phyloP scores from a whole-genome alignment of 2,888 invertebrate genomes.

The Drosophila nigricruria region DNA sequence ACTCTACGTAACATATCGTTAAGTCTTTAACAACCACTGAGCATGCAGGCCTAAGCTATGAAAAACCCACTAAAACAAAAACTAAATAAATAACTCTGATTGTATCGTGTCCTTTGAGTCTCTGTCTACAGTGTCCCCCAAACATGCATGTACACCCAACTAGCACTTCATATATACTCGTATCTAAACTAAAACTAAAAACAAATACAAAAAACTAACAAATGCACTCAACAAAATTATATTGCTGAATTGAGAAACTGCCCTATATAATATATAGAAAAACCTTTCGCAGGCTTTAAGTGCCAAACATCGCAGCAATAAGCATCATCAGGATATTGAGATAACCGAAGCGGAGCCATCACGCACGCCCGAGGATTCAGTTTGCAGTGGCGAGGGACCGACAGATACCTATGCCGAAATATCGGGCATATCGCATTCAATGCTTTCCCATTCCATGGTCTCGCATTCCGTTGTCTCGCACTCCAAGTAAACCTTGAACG shows the following conservation, averaged over 20 bases:
- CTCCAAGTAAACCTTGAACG: slow-evolving; percentile 58
- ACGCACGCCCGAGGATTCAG: slow-evolving; percentile 95
- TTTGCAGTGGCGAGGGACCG: slow-evolving; percentile 94
- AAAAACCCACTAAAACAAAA: slow-evolving; percentile 17
- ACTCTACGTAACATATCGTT: slow-evolving; percentile 53
- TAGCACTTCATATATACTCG: slow-evolving; percentile 36
- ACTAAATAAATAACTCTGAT: slow-evolving; percentile 11
- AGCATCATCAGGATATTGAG: slow-evolving; percentile 88
- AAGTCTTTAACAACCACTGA: slow-evolving; percentile 25
- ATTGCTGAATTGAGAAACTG: slow-evolving; percentile 21
- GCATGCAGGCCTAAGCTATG: slow-evolving; percentile 47
- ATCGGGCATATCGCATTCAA: slow-evolving; percentile 85
- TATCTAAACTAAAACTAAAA: slow-evolving; percentile 29
- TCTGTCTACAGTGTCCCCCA: slow-evolving; percentile 35
- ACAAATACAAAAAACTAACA: slow-evolving; percentile 19
- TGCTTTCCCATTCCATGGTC: slow-evolving; percentile 84
- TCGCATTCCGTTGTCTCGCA: slow-evolving; percentile 83
- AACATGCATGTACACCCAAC: slow-evolving; percentile 44
- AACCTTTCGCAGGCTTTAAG: slow-evolving; percentile 89
- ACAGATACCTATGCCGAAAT: slow-evolving; percentile 86
- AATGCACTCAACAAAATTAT: slow-evolving; percentile 46
- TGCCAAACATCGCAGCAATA: slow-evolving; percentile 88
- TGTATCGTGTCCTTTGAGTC: slow-evolving; percentile 39
- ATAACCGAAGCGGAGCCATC: slow-evolving; percentile 92
- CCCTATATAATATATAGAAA: slow-evolving; percentile 42